Evolutionary conservation across 2,113 vertebrate genomes (phyloP).

Genomic region (Strix aluco): DNA sequence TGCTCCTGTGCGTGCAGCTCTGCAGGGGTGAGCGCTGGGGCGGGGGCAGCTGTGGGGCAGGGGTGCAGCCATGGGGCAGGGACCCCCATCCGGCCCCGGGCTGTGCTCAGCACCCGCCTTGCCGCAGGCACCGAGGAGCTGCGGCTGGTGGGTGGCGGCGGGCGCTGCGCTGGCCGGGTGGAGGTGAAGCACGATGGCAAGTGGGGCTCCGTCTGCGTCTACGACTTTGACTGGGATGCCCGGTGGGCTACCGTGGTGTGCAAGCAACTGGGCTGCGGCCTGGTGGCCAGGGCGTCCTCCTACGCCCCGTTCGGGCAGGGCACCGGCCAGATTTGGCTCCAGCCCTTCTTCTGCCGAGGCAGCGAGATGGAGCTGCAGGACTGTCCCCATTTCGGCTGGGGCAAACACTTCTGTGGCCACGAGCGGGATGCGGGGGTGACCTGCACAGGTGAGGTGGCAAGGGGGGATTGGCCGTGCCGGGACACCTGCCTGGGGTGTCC

Average conservation of each 20-base stretch:
- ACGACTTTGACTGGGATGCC: neutral
- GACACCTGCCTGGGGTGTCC: fast-evolving
- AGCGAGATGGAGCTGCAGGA: fast-evolving
- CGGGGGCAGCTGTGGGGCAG: neutral
- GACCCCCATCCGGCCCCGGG: fast-evolving
- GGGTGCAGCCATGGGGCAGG: neutral
- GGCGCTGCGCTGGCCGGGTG: neutral
- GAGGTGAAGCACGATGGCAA: neutral
- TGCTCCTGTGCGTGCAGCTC: neutral
- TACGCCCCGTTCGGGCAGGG: neutral
- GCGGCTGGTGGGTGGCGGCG: neutral
- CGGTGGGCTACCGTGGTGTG: neutral
- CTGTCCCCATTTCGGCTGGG: neutral
- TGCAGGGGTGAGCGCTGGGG: neutral
- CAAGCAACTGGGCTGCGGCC: neutral
- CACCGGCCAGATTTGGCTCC: neutral
- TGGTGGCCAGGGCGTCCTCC: fast-evolving
- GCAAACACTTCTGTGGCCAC: neutral
- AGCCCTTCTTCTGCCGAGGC: neutral
- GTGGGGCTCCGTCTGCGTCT: conserved; percentile 1
- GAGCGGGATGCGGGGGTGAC: neutral
- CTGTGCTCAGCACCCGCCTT: neutral
- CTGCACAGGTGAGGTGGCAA: neutral
- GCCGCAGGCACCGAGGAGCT: neutral
- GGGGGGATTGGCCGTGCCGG: fast-evolving